Evolutionary conservation across 2,888 invertebrate genomes (phyloP).

Genomic region (Xylophagus ater): DNA sequence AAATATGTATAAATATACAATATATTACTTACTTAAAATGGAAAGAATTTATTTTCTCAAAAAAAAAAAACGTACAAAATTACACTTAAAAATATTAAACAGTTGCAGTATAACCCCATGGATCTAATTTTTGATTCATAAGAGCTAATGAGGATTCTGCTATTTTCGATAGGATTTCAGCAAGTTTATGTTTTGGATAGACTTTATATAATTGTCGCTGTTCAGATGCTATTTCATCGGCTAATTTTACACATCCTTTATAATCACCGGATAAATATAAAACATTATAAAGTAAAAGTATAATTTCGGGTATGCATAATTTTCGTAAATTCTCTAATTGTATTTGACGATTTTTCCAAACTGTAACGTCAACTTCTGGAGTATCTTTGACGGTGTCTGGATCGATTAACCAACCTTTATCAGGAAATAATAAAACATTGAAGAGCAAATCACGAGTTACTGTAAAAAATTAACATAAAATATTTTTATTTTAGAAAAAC

Average conservation of each 20-base stretch:
- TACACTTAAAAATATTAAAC: too few relatives aligned
- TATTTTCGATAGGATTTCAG: constrained; percentile 63
- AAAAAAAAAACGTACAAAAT: too few relatives aligned
- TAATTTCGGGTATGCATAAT: constrained; percentile 74
- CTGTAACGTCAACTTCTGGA: constrained; percentile 38
- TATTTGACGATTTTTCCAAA: constrained; percentile 44
- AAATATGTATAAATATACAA: too few relatives aligned
- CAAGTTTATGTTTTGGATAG: constrained; percentile 63
- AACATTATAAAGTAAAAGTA: constrained; percentile 65
- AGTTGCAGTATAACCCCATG: constrained; percentile 60
- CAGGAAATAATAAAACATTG: constrained; percentile 79
- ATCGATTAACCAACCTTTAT: constrained; percentile 83
- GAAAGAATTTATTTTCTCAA: too few relatives aligned
- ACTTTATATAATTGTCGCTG: constrained; percentile 70
- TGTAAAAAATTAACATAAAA: constrained; percentile 32
- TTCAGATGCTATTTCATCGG: constrained; percentile 70
- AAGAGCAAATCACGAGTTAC: constrained; percentile 68
- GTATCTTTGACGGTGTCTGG: constrained; percentile 45
- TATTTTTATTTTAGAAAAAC: neutral
- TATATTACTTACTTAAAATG: too few relatives aligned
- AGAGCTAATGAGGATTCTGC: constrained; percentile 66
- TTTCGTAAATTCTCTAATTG: constrained; percentile 66
- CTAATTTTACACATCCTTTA: constrained; percentile 65
- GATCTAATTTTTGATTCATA: constrained; percentile 67
- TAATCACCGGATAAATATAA: constrained; percentile 64